These are phyloP conservation scores for Sorex maritimensis DNA, from an alignment of 2,797 vertebrate species.

Conservation along the genomic window DNA sequence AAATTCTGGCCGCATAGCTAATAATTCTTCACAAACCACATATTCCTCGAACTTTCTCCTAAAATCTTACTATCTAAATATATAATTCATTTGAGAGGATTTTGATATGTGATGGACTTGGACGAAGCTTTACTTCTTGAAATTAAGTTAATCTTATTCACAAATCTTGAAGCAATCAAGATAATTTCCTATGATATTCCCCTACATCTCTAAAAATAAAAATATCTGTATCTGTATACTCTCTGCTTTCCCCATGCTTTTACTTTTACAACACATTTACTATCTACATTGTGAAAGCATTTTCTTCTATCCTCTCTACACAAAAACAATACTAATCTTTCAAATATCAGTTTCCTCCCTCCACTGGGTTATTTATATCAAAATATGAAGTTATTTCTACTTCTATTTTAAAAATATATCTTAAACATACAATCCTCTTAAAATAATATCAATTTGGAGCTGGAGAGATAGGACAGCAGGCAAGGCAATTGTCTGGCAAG, in stretches of 20 bases:
- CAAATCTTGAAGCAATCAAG: too few species aligned
- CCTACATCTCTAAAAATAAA: neutral
- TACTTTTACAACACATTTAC: neutral
- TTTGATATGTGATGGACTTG: neutral
- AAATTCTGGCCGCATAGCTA: neutral
- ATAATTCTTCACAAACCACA: neutral
- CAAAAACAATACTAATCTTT: neutral
- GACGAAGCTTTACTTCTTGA: neutral
- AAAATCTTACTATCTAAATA: constrained; percentile 16
- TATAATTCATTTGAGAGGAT: neutral
- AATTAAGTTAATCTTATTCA: neutral
- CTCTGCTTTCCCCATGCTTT: neutral
- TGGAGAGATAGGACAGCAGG: too few species aligned
- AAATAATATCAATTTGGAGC: neutral
- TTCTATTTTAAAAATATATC: constrained; percentile 42
- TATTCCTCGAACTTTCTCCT: neutral
- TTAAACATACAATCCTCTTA: neutral
- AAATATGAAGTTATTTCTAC: neutral
- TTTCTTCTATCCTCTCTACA: neutral
- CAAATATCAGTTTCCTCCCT: neutral
- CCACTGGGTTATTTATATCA: neutral
- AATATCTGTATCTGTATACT: neutral
- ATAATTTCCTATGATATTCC: neutral
- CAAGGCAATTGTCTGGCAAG: too few species aligned
- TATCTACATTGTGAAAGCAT: neutral